Base-by-base conservation (phyloP, 2,888 invertebrate genomes). In the Timandra comae region DNA sequence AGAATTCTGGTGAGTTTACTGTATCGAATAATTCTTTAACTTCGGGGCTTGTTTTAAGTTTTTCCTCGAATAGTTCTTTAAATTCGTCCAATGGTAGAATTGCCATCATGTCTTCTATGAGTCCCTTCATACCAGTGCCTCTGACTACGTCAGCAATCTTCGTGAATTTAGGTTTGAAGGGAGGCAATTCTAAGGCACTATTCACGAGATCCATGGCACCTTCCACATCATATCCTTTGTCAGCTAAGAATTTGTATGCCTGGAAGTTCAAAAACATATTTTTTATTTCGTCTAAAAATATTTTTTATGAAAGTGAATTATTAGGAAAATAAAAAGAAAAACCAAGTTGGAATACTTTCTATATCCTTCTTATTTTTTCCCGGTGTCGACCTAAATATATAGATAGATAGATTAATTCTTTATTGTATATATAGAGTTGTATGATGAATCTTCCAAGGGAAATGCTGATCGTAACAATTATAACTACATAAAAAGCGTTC, bases 141-240 rank as follows among this genome's bases (percentile, higher is more conserved):
- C 29, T 39, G 5, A 39, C 30, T 30, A 36, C 38, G 3, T 33
- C 2, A 1, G 28, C 34, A 29, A 20, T 12, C 3, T 9, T 8
- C 10, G 13, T 3, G 20, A 29, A 36, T 5, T 49, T 37, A 22
- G 48, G 53, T 29, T 55, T 44, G 16, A 53, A 61, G 7, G 57
- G 51, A 20, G 59, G 57, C 29, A 61, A 33, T 13, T 51, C 35
- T 2, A 64, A 35, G 5, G 41, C 49, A 1, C 45, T 33, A 26
- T 70, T 64, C 3, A 70, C 38, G 8, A 38, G 37, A 33, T 62
- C 43, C 1, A 65, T 49, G 1, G 57, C 26, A 16, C 42, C 30
- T 24, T 56, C 43, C 2, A 63, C 43, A 12, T 65, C 52, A 28
- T 65, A 67, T 19, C 64, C 67, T 37, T 64, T 66, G 5, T 52